Conservation (phyloP, 1,140 invertebrate genomes). For the Halesus radiatus region DNA sequence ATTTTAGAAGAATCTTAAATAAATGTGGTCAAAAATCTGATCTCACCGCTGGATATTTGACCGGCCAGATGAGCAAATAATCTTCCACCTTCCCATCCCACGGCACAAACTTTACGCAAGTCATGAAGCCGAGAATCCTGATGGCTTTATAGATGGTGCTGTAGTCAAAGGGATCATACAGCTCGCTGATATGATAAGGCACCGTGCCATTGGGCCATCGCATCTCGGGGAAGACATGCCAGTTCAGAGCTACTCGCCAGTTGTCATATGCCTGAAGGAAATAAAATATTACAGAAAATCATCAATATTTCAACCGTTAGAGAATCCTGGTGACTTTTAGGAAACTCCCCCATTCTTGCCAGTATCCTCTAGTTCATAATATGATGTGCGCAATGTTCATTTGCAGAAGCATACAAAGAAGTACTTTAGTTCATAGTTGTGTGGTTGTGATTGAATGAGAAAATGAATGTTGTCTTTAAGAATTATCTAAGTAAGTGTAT, state of each 20-base stretch:
- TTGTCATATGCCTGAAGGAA: conserved; percentile 69
- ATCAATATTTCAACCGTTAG: no score
- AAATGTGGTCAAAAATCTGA: not conserved
- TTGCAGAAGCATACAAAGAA: no score
- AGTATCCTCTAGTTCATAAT: no score
- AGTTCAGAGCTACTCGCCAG: conserved; percentile 74
- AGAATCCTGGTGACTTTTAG: no score
- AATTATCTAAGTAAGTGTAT: no score
- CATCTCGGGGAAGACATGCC: conserved; percentile 78
- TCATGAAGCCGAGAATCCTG: conserved; percentile 73
- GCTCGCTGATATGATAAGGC: conserved; percentile 74
- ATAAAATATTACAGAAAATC: not conserved
- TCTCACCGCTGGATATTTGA: conserved; percentile 71
- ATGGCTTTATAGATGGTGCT: conserved; percentile 74
- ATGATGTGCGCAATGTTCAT: no score
- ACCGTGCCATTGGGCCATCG: conserved; percentile 74
- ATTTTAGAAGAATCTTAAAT: no score
- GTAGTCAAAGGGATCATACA: conserved; percentile 73
- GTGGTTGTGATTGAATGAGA: no score
- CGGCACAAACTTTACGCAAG: conserved; percentile 75
- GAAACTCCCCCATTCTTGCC: no score
- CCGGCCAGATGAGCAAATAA: conserved; percentile 76
- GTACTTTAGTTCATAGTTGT: no score
- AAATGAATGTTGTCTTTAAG: no score
- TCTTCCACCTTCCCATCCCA: conserved; percentile 75